phyloP scores from a whole-genome alignment of 2,888 invertebrate genomes.

The Endomychus coccineus region DNA sequence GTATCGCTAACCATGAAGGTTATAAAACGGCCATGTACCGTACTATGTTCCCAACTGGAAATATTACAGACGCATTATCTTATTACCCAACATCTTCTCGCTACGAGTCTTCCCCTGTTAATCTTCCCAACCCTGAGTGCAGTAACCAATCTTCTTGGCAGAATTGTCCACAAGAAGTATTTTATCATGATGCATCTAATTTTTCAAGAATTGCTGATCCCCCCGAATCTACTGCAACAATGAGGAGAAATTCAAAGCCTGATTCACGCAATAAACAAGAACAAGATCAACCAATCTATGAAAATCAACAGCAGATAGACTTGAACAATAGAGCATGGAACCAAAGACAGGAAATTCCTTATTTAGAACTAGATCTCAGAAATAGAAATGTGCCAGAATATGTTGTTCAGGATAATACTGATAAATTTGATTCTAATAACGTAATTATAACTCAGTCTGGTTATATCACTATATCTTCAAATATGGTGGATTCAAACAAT shows the following conservation, averaged over 20 bases:
- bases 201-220: no score
- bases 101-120: no score
- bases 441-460: slow-evolving; percentile 73
- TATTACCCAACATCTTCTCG: slow-evolving; percentile 70
- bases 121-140: slow-evolving; percentile 52
- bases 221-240: no score
- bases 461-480: slow-evolving; percentile 67
- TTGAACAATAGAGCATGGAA: slow-evolving; percentile 37
- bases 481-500: slow-evolving; percentile 44
- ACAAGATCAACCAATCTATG: slow-evolving; percentile 31
- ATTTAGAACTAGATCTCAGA: slow-evolving; percentile 43
- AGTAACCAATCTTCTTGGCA: no score
- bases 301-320: slow-evolving; percentile 34
- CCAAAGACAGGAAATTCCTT: slow-evolving; percentile 42
- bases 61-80: slow-evolving; percentile 70
- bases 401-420: slow-evolving; percentile 37
- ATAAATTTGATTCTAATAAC: slow-evolving; percentile 47
- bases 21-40: slow-evolving; percentile 60
- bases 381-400: slow-evolving; percentile 50
- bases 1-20: slow-evolving; percentile 54
- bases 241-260: slow-evolving; percentile 16
- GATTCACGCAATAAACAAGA: slow-evolving; percentile 40
- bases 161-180: slow-evolving; percentile 36
- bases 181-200: slow-evolving; percentile 49
- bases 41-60: slow-evolving; percentile 62